phyloP scores from a whole-genome alignment of 1,140 invertebrate genomes.

The Drosophila elegans region DNA sequence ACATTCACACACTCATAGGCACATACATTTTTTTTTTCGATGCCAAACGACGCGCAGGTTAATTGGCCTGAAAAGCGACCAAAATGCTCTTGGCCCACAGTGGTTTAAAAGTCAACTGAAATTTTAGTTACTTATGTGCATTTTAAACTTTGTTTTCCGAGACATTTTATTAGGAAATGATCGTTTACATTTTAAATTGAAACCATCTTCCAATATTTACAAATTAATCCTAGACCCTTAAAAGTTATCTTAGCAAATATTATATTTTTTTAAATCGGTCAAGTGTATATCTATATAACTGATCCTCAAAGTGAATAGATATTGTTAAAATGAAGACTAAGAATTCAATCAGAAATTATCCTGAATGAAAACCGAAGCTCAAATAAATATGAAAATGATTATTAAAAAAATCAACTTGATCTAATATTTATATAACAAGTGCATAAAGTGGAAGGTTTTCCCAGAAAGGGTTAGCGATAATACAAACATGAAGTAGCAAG shows the following conservation, averaged over 20 bases:
- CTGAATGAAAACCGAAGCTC: not conserved
- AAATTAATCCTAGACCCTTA: no score
- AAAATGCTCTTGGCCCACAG: conserved; percentile 27
- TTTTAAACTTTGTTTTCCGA: no score
- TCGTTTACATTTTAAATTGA: no score
- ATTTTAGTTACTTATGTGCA: no score
- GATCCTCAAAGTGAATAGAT: no score
- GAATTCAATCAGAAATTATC: no score
- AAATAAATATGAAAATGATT: not conserved
- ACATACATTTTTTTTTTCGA: not conserved
- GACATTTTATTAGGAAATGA: no score
- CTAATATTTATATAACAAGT: not conserved
- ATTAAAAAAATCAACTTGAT: not conserved
- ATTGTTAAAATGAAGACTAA: no score
- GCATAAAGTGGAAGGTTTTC: not conserved
- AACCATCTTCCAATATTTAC: no score
- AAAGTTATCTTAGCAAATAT: no score
- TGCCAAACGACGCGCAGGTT: conserved; percentile 31
- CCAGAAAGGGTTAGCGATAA: not conserved
- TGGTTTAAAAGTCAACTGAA: conserved; percentile 1
- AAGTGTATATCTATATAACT: not conserved
- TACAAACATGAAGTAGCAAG: no score
- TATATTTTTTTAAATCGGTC: not conserved
- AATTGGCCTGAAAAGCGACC: conserved; percentile 52
- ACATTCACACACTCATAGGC: not conserved